Evolutionary conservation across 2,888 invertebrate genomes (phyloP), one percentile per base, ranked within the genome.

Genomic region (Brachylomia viminalis): DNA sequence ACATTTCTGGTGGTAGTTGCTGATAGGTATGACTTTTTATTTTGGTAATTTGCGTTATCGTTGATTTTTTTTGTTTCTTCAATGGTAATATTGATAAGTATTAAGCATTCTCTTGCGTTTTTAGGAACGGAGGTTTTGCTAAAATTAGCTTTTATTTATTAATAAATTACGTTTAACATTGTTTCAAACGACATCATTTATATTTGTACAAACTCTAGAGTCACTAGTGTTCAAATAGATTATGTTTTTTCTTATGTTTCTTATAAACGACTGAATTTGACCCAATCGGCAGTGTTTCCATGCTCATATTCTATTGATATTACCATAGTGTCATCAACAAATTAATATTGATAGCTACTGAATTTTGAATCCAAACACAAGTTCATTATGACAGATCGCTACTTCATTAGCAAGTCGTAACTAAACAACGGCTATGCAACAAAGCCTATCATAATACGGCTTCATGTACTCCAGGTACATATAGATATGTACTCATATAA

Each of bases 341-440:
- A 82, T 85, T 75, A 72, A 62, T 85, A 82, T 82, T 71, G 54
- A 81, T 69, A 4, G 38, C 67, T 71, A 54, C 62, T 77, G 70
- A 85, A 85, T 82, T 76, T 85, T 61, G 73, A 82, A 77, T 77
- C 59, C 45, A 70, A 85, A 67, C 56, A 74, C 74, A 77, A 38
- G 75, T 68, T 33, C 56, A 64, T 71, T 52, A 82, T 77, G 77
- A 73, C 77, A 77, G 70, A 71, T 85, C 67, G 72, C 61, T 52
- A 33, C 52, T 82, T 82, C 83, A 83, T 83, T 85, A 83, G 70
- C 77, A 58, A 71, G 82, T 73, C 82, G 71, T 83, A 77, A 74
- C 73, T 78, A 82, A 76, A 82, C 77, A 77, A 67, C 42, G 72
- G 56, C 30, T 47, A 52, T 75, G 81, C 49, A 68, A 67, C 59